phyloP scores from a whole-genome alignment of 2,797 vertebrate species.

The Synanceia verrucosa region DNA sequence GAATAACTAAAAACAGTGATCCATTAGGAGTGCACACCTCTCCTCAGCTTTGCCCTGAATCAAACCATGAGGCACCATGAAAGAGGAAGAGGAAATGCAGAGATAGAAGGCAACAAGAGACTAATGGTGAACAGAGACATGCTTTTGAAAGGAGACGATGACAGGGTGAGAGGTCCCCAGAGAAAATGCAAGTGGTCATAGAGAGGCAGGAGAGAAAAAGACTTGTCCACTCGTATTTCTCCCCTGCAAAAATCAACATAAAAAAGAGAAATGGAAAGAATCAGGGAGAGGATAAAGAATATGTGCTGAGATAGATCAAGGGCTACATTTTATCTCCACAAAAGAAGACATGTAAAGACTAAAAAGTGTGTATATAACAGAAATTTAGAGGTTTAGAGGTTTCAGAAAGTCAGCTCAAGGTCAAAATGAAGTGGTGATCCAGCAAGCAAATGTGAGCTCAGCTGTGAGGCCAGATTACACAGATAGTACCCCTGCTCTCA shows the following conservation, averaged over 20 bases:
- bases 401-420: slow-evolving; percentile 48
- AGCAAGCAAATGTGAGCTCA: slow-evolving; percentile 37
- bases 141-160: slow-evolving; percentile 27
- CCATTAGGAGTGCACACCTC: slow-evolving; percentile 43
- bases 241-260: slow-evolving; percentile 20
- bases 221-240: slow-evolving; percentile 16
- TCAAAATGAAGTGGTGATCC: slow-evolving; percentile 39
- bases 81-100: slow-evolving; percentile 2
- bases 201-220: slow-evolving; percentile 26
- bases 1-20: slow-evolving; percentile 42
- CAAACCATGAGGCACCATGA: slow-evolving; percentile 19
- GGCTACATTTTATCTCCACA: slow-evolving; percentile 31
- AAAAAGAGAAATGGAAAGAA: slow-evolving; percentile 39
- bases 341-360: slow-evolving; percentile 25
- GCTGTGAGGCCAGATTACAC: slow-evolving; percentile 49
- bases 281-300: slow-evolving; percentile 19
- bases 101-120: slow-evolving; percentile 26
- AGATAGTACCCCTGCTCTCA: slow-evolving; percentile 24
- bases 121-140: slow-evolving; percentile 38
- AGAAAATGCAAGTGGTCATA: slow-evolving; percentile 34
- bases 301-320: slow-evolving; percentile 21
- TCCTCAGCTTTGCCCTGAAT: slow-evolving; percentile 15
- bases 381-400: too few relatives aligned
- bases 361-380: slow-evolving; percentile 17
- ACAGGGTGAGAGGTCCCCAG: slow-evolving; percentile 40